phyloP scores from a whole-genome alignment of 1,140 invertebrate genomes.

The Cyrtorhinus lividipennis region DNA sequence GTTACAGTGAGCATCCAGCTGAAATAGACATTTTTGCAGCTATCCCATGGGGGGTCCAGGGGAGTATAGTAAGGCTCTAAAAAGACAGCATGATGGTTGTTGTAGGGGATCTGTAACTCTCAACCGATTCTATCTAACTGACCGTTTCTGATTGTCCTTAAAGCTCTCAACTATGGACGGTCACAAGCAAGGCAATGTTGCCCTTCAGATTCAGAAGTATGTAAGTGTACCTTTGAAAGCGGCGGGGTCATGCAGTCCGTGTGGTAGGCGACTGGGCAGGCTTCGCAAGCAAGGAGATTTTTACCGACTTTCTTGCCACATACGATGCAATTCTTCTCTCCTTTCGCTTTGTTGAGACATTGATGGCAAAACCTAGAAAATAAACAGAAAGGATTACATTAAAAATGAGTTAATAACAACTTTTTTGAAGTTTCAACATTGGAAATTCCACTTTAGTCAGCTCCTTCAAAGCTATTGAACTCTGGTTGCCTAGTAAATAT shows the following conservation, averaged over 20 bases:
- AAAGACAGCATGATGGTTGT: too few relatives aligned
- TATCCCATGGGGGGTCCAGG: too few relatives aligned
- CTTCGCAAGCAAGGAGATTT: constrained; percentile 67
- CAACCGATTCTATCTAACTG: too few relatives aligned
- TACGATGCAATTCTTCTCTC: constrained; percentile 72
- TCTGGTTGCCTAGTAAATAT: not conserved
- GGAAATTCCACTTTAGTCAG: not conserved
- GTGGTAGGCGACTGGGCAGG: constrained; percentile 82
- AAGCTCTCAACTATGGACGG: too few relatives aligned
- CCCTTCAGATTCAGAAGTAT: too few relatives aligned
- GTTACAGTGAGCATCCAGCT: not conserved
- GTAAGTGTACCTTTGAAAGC: constrained; percentile 56
- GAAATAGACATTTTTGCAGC: not conserved
- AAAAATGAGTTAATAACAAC: not conserved
- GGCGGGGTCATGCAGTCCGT: constrained; percentile 82
- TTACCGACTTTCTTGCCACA: constrained; percentile 68
- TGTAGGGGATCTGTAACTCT: too few relatives aligned
- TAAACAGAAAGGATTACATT: constrained; percentile 5
- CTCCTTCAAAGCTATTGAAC: too few relatives aligned
- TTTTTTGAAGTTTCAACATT: not conserved
- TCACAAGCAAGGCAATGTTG: too few relatives aligned
- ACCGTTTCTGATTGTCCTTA: too few relatives aligned
- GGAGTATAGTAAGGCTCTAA: too few relatives aligned
- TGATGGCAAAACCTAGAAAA: constrained; percentile 79
- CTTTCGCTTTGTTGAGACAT: constrained; percentile 90